Evolutionary conservation across 2,888 invertebrate genomes (phyloP).

Genomic region (Gari tellinella): DNA sequence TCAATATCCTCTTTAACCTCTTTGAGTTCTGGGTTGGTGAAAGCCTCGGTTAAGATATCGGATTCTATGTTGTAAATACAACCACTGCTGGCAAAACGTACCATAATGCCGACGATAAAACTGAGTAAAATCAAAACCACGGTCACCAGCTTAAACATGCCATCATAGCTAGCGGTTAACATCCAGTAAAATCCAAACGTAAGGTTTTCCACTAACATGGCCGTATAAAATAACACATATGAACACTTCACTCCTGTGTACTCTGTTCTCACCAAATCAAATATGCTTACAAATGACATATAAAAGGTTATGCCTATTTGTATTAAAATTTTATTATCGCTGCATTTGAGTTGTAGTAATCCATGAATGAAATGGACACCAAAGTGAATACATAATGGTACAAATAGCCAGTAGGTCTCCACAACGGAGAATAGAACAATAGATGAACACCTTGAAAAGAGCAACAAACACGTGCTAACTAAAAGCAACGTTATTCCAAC

Average conservation of each 20-base stretch:
- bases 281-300: constrained; percentile 64
- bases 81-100: constrained; percentile 72
- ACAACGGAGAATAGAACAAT: constrained; percentile 60
- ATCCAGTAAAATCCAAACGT: constrained; percentile 75
- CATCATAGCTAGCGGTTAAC: constrained; percentile 59
- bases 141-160: constrained; percentile 64
- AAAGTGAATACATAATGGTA: constrained; percentile 64
- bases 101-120: constrained; percentile 69
- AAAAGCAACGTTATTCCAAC: constrained; percentile 55
- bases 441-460: constrained; percentile 63
- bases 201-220: constrained; percentile 72
- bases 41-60: constrained; percentile 53
- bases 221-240: constrained; percentile 71
- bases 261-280: constrained; percentile 60
- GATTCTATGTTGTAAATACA: constrained; percentile 59
- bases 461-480: constrained; percentile 54
- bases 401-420: constrained; percentile 58
- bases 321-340: constrained; percentile 29
- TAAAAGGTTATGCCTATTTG: constrained; percentile 40
- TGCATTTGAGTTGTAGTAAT: constrained; percentile 42
- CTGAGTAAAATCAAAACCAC: constrained; percentile 65
- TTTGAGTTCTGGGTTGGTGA: constrained; percentile 54
- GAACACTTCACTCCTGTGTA: constrained; percentile 67
- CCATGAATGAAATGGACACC: constrained; percentile 45
- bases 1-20: neutral